Percentiles rank a stretch among this genome's conserved stretches.
Conservation (phyloP, 2,888 invertebrate species). For the Drosophila pseudotakahashii region DNA sequence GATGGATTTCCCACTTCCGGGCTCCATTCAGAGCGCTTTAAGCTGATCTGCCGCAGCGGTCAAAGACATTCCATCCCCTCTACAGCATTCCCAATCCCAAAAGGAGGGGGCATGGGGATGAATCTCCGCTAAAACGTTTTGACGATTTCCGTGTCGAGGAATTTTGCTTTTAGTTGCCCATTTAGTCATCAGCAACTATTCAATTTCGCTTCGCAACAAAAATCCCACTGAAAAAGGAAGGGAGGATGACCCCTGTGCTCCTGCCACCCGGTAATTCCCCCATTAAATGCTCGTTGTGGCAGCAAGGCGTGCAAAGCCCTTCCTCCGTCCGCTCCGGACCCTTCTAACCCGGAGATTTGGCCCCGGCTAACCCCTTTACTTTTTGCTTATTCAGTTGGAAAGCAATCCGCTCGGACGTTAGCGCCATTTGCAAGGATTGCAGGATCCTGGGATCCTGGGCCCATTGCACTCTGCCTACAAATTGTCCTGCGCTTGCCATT, state of each 20-base stretch:
- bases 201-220: conserved; percentile 57
- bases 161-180: conserved; percentile 49
- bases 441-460: conserved; percentile 9
- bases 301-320: conserved; percentile 44
- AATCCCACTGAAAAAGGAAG: conserved; percentile 18
- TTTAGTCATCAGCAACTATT: conserved; percentile 56
- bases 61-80: conserved; percentile 35
- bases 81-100: neutral
- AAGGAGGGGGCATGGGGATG: neutral
- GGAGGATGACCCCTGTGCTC: conserved; percentile 18
- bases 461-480: conserved; percentile 55
- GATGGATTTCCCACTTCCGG: conserved; percentile 54
- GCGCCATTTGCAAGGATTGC: conserved; percentile 46
- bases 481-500: conserved; percentile 55
- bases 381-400: conserved; percentile 65
- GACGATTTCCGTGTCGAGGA: conserved; percentile 48
- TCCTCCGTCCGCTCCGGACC: neutral
- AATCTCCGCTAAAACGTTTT: conserved; percentile 64
- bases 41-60: conserved; percentile 44
- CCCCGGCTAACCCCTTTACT: conserved; percentile 45
- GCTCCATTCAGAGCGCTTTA: conserved; percentile 45
- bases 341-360: conserved; percentile 9
- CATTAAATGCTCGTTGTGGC: conserved; percentile 71
- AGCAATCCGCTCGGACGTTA: conserved; percentile 58
- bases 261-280: conserved; percentile 54